phyloP scores from a whole-genome alignment of 2,888 invertebrate species.

The Ptychoptera contaminata region DNA sequence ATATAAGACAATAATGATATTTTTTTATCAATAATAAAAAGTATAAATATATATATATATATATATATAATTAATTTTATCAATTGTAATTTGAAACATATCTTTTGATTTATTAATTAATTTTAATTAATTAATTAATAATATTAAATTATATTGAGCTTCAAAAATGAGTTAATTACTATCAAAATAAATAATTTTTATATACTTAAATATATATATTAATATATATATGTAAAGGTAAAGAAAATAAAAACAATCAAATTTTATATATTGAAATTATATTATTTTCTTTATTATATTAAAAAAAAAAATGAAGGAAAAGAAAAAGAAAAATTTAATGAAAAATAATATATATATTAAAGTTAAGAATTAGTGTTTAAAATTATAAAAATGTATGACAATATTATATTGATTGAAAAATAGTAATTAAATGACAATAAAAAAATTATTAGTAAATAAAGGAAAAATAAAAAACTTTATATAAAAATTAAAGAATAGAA shows the following conservation, averaged over 20 bases:
- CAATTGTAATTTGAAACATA: slow-evolving; percentile 7
- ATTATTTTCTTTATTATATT: slow-evolving; percentile 7
- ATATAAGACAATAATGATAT: not conserved
- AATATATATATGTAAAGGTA: slow-evolving; percentile 8
- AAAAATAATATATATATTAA: slow-evolving; percentile 1
- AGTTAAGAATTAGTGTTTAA: no score
- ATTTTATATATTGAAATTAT: slow-evolving; percentile 10
- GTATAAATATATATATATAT: slow-evolving; percentile 7
- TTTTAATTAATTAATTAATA: slow-evolving; percentile 7
- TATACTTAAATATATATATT: slow-evolving; percentile 7
- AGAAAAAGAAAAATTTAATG: slow-evolving; percentile 7
- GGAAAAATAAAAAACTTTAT: no score
- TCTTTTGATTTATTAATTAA: slow-evolving; percentile 4
- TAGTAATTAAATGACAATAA: no score
- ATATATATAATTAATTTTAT: not conserved
- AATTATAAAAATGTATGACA: no score
- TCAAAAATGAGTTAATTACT: slow-evolving; percentile 8
- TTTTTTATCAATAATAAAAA: slow-evolving; percentile 10
- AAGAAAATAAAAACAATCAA: slow-evolving; percentile 3
- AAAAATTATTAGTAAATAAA: no score
- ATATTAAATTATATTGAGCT: slow-evolving; percentile 10
- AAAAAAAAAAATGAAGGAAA: slow-evolving; percentile 5
- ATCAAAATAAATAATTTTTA: slow-evolving; percentile 6
- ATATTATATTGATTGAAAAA: no score
- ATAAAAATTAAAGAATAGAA: no score